Conservation (phyloP, 2,113 vertebrate species). For the Myotis yumanensis region DNA sequence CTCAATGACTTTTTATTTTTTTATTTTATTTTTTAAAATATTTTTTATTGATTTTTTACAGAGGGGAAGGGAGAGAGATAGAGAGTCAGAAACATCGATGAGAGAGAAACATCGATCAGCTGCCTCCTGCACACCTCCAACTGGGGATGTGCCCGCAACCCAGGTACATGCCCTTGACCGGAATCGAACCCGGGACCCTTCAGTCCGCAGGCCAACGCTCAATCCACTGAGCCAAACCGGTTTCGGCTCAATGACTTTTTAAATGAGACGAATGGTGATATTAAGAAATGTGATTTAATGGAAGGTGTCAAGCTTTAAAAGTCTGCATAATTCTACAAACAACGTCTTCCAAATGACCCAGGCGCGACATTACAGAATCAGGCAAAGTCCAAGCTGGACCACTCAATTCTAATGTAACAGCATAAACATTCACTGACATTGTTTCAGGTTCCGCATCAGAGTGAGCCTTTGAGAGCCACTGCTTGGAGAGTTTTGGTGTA, state of each 20-base stretch:
- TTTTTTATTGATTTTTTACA: too few species aligned
- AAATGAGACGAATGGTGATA: neutral
- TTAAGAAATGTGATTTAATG: neutral
- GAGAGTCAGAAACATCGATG: too few species aligned
- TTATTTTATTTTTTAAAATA: too few species aligned
- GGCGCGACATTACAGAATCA: fast-evolving
- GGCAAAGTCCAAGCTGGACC: fast-evolving
- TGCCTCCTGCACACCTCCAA: too few species aligned
- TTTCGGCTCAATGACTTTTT: neutral
- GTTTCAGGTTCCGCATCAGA: neutral
- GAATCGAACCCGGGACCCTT: too few species aligned
- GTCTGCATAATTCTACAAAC: neutral
- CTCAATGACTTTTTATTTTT: neutral
- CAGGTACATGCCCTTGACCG: too few species aligned
- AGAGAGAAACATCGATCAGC: too few species aligned
- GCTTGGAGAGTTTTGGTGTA: neutral
- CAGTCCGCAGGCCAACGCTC: too few species aligned
- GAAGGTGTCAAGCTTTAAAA: neutral
- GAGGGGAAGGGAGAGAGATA: too few species aligned
- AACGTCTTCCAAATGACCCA: neutral
- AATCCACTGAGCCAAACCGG: too few species aligned
- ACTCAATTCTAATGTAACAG: neutral
- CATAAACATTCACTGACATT: fast-evolving
- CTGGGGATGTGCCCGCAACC: too few species aligned
- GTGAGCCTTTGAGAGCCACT: neutral